These are phyloP conservation scores for Netelia inedita DNA, from an alignment of 2,888 invertebrate species.

Conservation along the genomic window DNA sequence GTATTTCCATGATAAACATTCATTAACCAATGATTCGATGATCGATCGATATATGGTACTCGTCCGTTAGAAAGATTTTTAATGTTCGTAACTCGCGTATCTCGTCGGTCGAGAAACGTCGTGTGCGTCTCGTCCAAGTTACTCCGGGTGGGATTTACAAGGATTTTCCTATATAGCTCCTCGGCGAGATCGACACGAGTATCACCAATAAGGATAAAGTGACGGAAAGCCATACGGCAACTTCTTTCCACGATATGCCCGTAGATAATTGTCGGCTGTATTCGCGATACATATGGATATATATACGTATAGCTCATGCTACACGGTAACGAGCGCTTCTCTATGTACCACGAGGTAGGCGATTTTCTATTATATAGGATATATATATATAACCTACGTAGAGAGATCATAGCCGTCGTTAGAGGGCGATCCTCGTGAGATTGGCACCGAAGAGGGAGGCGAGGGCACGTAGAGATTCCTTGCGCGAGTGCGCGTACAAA, in stretches of 20 bases:
- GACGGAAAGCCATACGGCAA: constrained; percentile 51
- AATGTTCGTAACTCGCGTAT: background rate
- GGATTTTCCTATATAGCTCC: constrained; percentile 41
- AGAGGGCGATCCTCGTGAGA: constrained; percentile 44
- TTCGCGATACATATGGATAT: constrained; percentile 2
- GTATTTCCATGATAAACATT: no score
- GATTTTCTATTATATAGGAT: constrained; percentile 31
- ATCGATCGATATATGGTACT: no score
- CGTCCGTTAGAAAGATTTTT: no score
- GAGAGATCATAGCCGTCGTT: constrained; percentile 41
- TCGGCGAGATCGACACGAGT: constrained; percentile 10
- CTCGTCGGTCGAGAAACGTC: background rate
- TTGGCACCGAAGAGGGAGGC: constrained; percentile 20
- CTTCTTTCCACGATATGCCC: constrained; percentile 52
- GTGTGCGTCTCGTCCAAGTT: constrained; percentile 32
- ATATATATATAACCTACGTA: background rate
- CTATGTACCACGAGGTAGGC: constrained; percentile 29
- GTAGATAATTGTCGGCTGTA: constrained; percentile 57
- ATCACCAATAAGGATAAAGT: constrained; percentile 50
- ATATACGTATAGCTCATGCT: constrained; percentile 41
- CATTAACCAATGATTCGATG: no score
- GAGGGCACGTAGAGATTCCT: constrained; percentile 53
- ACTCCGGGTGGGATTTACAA: constrained; percentile 35
- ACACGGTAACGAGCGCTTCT: constrained; percentile 63
- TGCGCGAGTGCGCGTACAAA: constrained; percentile 63